These are phyloP conservation scores for Ganaspis brasiliensis DNA, from an alignment of 2,888 invertebrate species.

Conservation along the genomic window DNA sequence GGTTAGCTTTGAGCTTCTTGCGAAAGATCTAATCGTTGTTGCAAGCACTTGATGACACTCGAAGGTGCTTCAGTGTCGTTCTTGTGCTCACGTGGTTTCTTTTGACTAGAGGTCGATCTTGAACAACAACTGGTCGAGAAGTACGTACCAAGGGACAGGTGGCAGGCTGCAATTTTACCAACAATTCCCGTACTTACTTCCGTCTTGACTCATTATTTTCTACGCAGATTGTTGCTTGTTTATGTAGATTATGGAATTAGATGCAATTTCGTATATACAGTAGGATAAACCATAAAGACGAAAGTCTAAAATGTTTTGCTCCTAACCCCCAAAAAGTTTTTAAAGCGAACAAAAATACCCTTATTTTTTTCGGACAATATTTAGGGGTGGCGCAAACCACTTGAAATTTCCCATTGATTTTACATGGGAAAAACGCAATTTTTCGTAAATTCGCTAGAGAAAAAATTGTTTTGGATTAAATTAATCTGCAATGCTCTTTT, in stretches of 20 bases:
- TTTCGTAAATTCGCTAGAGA: no score
- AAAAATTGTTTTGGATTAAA: no score
- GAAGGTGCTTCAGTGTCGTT: constrained; percentile 58
- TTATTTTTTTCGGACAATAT: no score
- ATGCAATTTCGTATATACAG: no score
- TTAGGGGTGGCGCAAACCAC: no score
- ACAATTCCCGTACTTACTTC: constrained; percentile 47
- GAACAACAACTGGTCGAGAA: constrained; percentile 54
- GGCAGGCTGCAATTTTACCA: constrained; percentile 64
- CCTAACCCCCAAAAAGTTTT: no score
- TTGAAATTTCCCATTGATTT: no score
- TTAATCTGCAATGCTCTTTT: no score
- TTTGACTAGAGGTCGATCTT: constrained; percentile 60
- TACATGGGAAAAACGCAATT: no score
- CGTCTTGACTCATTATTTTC: constrained; percentile 19
- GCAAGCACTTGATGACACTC: constrained; percentile 54
- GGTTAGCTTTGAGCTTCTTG: constrained; percentile 49
- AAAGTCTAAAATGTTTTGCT: no score
- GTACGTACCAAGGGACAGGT: constrained; percentile 71
- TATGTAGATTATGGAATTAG: background rate
- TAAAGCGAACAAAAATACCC: no score
- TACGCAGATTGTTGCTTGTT: background rate
- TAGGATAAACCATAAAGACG: no score
- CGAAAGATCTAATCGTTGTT: constrained; percentile 56
- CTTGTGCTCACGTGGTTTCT: constrained; percentile 57